Base-by-base conservation (phyloP, 2,888 invertebrate species). In the Electrophaes corylata region DNA sequence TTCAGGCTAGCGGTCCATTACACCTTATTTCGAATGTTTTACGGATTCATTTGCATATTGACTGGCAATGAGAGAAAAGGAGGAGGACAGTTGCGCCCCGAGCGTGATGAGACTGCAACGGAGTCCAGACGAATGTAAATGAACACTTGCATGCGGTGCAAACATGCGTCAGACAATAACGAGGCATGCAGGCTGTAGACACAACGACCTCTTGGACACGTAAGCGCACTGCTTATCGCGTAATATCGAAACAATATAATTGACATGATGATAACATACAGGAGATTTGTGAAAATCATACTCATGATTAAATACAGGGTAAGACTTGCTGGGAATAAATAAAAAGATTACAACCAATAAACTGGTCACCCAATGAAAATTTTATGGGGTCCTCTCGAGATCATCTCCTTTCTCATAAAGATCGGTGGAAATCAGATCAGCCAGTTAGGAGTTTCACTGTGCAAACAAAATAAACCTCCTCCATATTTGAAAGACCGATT, bases 51-150 rank as follows among this genome's bases (percentile, higher is more conserved):
- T 83, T 78, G 72, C 86, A 86, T 86, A 80, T 79, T 79, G 83
- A 84, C 80, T 86, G 75, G 76, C 78, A 85, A 85, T 77, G 73
- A 83, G 83, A 81, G 82, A 84, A 86, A 86, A 81, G 75, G 66
- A 70, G 63, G 71, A 78, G 75, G 80, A 84, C 77, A 78, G 75
- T 78, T 69, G 74, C 63, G 56, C 75, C 67, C 70, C 70, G 72
- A 71, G 64, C 75, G 77, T 80, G 76, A 78, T 76, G 73, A 65
- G 76, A 75, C 72, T 78, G 73, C 71, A 63, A 65, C 52, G 52
- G 70, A 55, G 66, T 71, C 73, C 72, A 72, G 73, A 74, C 81
- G 76, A 75, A 86, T 86, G 82, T 72, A 80, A 86, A 87, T 85
- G 79, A 82, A 74, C 68, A 75, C 72, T 71, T 75, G 72, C 73